Base-by-base conservation (phyloP, 2,797 vertebrate species). In the Etheostoma nigrum region DNA sequence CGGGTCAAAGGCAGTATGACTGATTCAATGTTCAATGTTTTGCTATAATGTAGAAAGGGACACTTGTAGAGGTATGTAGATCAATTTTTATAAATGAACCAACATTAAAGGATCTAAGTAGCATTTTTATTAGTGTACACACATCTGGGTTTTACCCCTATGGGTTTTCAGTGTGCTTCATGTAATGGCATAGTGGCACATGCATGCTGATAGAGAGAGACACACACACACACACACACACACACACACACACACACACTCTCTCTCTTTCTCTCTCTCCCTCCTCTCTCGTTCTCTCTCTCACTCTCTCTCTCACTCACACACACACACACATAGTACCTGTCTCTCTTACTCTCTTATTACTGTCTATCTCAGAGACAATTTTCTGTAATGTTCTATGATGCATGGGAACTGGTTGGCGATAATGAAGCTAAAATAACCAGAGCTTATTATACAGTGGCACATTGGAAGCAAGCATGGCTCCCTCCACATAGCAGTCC, bases 381-480 rank as follows among this genome's bases (percentile, higher is more conserved):
- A 91, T 85, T 90, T 83, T 70, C 85, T 85, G 73, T 86, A 79
- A 89, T 91, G 74, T 85, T 87, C 68, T 67, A 72, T 67, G 81
- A 83, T 81, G 80, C 77, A 64, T 77, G 70, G 33, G 62, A 84
- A 72, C 57, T 75, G 77, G 68, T 74, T 74, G 80, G 79, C 48
- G 53, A 83, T 92, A 89, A 93, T 88, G 85, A 93, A 86, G 84
- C 88, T 84, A 84, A 81, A 92, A 88, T 91, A 76, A 89, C 86
- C 83, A 23, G 87, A 74, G 88, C 86, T 92, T 89, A 85, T 92
- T 91, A 93, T 88, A 71, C 67, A 52, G 81, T 30, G 10, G 72
- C 74, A 82, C 79, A 62, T 8, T 76, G 66, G 67, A 84, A 76
- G 68, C 57, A 42, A 79, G 83, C 81, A 54, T 67, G 74, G 67